Evolutionary conservation across 2,797 vertebrate genomes (phyloP).

Genomic region (Scolopax bukidnonensis): DNA sequence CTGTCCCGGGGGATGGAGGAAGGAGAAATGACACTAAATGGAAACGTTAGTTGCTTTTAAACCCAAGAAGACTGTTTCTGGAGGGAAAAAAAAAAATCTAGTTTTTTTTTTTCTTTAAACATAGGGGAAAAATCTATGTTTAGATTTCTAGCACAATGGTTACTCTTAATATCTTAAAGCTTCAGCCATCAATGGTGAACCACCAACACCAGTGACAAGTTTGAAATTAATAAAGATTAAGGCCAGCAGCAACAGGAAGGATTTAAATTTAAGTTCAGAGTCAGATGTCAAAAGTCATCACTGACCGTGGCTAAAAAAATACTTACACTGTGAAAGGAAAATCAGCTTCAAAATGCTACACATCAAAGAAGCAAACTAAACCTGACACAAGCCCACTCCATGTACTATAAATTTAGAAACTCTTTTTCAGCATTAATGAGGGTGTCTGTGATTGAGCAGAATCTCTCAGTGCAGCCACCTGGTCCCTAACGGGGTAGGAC

Average conservation of each 20-base stretch:
- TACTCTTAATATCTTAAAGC: neutral
- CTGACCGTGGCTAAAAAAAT: neutral
- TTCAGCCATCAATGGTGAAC: neutral
- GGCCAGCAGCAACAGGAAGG: neutral
- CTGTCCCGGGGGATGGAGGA: neutral
- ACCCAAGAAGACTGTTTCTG: neutral
- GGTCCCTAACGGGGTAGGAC: neutral
- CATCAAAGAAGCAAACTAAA: neutral
- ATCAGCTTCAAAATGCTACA: neutral
- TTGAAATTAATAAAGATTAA: neutral
- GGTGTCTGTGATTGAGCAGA: accelerated
- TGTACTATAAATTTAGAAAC: neutral
- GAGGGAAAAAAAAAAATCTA: neutral
- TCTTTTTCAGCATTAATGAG: neutral
- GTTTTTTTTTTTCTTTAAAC: too few relatives aligned
- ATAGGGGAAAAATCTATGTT: neutral
- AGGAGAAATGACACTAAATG: neutral
- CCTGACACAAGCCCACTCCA: neutral
- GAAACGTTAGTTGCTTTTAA: neutral
- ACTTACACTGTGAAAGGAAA: neutral
- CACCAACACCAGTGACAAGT: neutral
- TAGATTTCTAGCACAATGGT: neutral
- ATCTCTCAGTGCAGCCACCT: neutral
- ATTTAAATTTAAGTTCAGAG: neutral
- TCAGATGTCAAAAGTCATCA: neutral